phyloP scores from a whole-genome alignment of 2,113 vertebrate species.

The Mesembrinibis cayennensis region DNA sequence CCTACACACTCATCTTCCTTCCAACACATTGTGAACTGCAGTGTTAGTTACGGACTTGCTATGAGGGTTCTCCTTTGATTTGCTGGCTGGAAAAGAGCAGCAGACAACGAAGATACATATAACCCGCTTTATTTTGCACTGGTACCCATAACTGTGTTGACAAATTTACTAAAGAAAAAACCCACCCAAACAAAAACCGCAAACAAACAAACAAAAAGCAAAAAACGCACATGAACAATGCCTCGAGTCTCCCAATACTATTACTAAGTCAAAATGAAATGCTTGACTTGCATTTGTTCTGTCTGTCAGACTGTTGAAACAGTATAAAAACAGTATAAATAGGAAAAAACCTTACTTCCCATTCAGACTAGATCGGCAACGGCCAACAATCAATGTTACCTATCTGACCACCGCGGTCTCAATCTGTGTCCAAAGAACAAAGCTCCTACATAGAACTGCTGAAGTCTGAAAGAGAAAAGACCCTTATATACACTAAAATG shows the following conservation, averaged over 20 bases:
- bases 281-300: background rate
- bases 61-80: background rate
- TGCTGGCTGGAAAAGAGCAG: background rate
- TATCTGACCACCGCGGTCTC: rapidly evolving
- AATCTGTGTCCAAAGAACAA: background rate
- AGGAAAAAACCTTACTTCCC: background rate
- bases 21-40: background rate
- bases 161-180: background rate
- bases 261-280: background rate
- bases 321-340: background rate
- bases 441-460: background rate
- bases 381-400: background rate
- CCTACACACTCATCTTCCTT: background rate
- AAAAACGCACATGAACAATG: background rate
- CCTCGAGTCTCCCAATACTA: rapidly evolving
- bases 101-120: rapidly evolving
- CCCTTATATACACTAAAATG: background rate
- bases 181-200: background rate
- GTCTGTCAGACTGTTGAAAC: background rate
- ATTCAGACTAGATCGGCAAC: background rate
- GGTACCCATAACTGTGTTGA: background rate
- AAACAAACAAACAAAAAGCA: background rate
- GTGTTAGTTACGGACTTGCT: background rate
- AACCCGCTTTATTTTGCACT: background rate
- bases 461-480: background rate